phyloP scores from a whole-genome alignment of 2,888 invertebrate genomes.

The Dynastes grantii region DNA sequence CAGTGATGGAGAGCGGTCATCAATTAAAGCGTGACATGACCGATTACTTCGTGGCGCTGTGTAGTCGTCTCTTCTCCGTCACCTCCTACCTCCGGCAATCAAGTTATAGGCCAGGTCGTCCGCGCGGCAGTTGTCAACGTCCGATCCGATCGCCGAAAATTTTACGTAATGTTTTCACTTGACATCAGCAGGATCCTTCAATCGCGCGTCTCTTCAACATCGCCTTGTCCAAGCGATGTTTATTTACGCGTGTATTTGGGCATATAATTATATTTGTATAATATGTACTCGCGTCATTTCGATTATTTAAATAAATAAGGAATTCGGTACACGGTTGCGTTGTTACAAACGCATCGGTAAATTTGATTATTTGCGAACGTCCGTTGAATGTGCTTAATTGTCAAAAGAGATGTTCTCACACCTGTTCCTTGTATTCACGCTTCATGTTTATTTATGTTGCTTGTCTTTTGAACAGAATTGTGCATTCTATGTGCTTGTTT shows the following conservation, averaged over 20 bases:
- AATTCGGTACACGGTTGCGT: neutral
- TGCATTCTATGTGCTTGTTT: conserved; percentile 12
- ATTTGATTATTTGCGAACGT: conserved; percentile 3
- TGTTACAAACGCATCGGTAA: conserved; percentile 7
- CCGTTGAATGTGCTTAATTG: conserved; percentile 9
- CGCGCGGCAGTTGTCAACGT: conserved; percentile 10
- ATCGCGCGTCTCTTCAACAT: conserved; percentile 13
- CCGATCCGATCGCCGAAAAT: neutral
- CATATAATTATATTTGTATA: conserved; percentile 34
- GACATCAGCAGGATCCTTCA: neutral
- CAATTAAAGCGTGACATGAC: conserved; percentile 51
- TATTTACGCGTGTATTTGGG: conserved; percentile 11
- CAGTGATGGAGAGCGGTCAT: conserved; percentile 55
- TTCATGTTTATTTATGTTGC: conserved; percentile 20
- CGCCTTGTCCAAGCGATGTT: conserved; percentile 9
- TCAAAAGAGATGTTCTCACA: conserved; percentile 25
- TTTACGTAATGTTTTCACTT: conserved; percentile 19
- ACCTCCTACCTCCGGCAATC: conserved; percentile 30
- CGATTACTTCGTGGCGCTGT: conserved; percentile 50
- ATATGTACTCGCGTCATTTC: conserved; percentile 9
- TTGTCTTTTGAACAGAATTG: neutral
- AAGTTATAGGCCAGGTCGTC: conserved; percentile 4
- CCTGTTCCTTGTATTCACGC: conserved; percentile 1
- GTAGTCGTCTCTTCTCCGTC: conserved; percentile 54
- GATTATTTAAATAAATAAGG: conserved; percentile 15